Percentiles rank a stretch among this genome's conserved stretches.
Conservation (phyloP, 2,113 vertebrate genomes). For the Urocynchramus pylzowi region DNA sequence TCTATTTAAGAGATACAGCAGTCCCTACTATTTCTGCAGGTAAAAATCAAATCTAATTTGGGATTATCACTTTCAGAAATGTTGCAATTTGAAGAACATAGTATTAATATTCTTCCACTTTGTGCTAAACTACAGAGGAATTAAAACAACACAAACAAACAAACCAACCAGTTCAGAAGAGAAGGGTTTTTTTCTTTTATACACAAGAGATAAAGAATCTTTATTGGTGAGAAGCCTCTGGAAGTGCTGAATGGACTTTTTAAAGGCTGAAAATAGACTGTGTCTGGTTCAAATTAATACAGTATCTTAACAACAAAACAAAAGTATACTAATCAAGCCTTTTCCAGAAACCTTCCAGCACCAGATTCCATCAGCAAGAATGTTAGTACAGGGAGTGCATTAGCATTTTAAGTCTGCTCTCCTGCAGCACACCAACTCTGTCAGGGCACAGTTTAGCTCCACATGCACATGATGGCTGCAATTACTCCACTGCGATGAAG, state of each 20-base stretch:
- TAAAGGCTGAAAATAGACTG: neutral
- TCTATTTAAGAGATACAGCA: neutral
- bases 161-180: neutral
- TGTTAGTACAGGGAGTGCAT: neutral
- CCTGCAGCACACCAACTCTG: accelerated
- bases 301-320: neutral
- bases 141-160: neutral
- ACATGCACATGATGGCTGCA: neutral
- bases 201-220: neutral
- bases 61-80: neutral
- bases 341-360: neutral
- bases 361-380: neutral
- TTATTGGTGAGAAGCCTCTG: neutral
- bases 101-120: neutral
- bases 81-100: neutral
- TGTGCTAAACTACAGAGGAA: neutral
- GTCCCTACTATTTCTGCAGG: neutral
- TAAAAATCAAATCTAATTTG: neutral
- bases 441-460: neutral
- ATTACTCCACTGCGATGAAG: neutral
- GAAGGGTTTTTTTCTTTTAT: neutral
- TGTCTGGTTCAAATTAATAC: neutral
- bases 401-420: neutral
- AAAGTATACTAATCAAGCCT: neutral
- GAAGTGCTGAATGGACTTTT: neutral